phyloP scores from a whole-genome alignment of 2,888 invertebrate genomes.

The Alviniconcha strummeri region DNA sequence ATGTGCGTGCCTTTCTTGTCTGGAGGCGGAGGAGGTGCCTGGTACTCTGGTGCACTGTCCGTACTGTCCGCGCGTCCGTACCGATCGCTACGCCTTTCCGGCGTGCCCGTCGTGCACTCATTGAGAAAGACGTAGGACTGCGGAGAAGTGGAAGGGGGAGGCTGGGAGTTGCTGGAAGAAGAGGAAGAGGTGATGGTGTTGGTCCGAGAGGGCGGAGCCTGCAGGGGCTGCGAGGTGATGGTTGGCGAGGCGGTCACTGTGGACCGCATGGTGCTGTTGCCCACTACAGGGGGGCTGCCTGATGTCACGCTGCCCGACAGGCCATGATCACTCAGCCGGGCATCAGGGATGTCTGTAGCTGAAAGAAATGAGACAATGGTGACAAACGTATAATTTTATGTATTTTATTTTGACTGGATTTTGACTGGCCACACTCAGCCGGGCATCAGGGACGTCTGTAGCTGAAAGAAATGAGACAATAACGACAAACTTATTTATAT shows the following conservation, averaged over 20 bases:
- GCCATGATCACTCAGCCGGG: conserved; percentile 20
- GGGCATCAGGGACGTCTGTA: conserved; percentile 47
- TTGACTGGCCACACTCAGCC: conserved; percentile 16
- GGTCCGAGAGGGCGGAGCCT: conserved; percentile 6
- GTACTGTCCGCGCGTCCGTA: conserved; percentile 53
- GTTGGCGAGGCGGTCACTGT: conserved; percentile 12
- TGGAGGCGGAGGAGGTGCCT: conserved; percentile 62
- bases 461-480: conserved; percentile 35
- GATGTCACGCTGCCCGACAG: conserved; percentile 12
- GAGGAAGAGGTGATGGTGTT: background rate
- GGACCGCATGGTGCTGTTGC: conserved; percentile 17
- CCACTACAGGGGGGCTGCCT: conserved; percentile 17
- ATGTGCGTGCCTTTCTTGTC: conserved; percentile 32
- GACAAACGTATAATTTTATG: background rate
- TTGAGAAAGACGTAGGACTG: conserved; percentile 54
- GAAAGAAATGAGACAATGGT: background rate
- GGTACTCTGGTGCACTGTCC: conserved; percentile 66
- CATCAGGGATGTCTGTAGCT: conserved; percentile 51
- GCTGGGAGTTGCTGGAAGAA: conserved; percentile 13
- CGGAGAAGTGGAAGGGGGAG: conserved; percentile 25
- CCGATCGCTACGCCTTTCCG: conserved; percentile 33
- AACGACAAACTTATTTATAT: background rate
- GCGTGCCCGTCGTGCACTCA: conserved; percentile 53
- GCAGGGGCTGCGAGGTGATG: conserved; percentile 37
- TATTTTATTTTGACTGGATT: no score